Percentiles rank a stretch among this genome's conserved stretches.
Conservation (phyloP, 2,888 invertebrate species). For the Hanleya hanleyi region DNA sequence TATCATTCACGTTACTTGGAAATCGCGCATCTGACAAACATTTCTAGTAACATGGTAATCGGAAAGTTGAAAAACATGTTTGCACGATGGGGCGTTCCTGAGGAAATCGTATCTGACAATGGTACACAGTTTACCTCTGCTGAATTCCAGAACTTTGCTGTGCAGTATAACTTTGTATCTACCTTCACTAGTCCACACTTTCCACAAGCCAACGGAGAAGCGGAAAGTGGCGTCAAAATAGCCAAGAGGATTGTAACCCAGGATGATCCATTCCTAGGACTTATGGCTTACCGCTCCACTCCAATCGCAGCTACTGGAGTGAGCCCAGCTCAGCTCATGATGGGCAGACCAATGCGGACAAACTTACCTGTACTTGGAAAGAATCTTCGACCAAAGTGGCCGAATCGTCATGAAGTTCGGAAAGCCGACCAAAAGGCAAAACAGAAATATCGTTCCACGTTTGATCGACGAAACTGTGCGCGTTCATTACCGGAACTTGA, state of each 20-base stretch:
- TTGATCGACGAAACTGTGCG: too few relatives aligned
- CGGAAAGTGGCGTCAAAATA: constrained; percentile 33
- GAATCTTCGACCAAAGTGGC: too few relatives aligned
- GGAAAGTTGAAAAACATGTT: constrained; percentile 35
- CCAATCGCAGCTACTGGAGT: constrained; percentile 20
- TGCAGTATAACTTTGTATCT: constrained; percentile 16
- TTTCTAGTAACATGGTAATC: constrained; percentile 23
- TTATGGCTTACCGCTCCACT: constrained; percentile 27
- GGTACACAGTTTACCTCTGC: constrained; percentile 31
- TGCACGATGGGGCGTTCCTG: constrained; percentile 32
- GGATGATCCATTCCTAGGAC: constrained; percentile 19
- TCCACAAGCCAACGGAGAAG: constrained; percentile 32
- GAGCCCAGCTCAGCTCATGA: constrained; percentile 26
- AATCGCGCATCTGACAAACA: constrained; percentile 17
- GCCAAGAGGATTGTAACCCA: constrained; percentile 30
- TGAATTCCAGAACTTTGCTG: constrained; percentile 26
- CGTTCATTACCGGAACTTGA: too few relatives aligned
- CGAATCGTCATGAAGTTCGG: too few relatives aligned
- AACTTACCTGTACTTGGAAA: too few relatives aligned
- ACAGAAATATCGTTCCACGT: too few relatives aligned
- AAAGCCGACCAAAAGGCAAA: too few relatives aligned
- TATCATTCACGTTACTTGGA: constrained; percentile 36
- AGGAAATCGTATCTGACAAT: constrained; percentile 28
- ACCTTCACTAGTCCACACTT: constrained; percentile 19
- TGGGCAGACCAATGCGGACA: constrained; percentile 26